Evolutionary conservation across 2,888 invertebrate species (phyloP).

Genomic region (Poecilus cupreus): DNA sequence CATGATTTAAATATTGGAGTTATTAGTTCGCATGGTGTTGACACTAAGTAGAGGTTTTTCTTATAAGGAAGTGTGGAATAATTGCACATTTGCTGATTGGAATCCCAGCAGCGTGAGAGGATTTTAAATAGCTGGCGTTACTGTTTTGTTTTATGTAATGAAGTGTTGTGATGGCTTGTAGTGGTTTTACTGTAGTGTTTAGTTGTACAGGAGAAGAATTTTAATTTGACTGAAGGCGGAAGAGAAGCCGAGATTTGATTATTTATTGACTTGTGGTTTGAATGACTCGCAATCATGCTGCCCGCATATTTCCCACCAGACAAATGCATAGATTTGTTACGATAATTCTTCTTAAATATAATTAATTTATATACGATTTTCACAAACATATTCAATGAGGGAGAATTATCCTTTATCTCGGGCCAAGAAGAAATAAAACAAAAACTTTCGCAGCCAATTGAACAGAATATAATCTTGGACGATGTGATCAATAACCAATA

Average conservation of each 20-base stretch:
- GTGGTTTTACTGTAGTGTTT: background rate
- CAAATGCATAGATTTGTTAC: too few species aligned
- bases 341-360: too few species aligned
- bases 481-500: too few species aligned
- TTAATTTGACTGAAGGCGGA: slow-evolving; percentile 12
- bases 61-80: slow-evolving; percentile 28
- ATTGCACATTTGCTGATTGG: background rate
- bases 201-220: background rate
- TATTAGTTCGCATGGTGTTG: background rate
- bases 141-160: slow-evolving; percentile 36
- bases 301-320: slow-evolving; percentile 13
- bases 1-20: slow-evolving; percentile 6
- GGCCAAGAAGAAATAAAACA: too few species aligned
- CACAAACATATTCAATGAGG: too few species aligned
- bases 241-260: slow-evolving; percentile 18
- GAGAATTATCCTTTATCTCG: too few species aligned
- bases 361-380: too few species aligned
- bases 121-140: slow-evolving; percentile 6
- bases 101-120: slow-evolving; percentile 4
- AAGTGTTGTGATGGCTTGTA: slow-evolving; percentile 6
- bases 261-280: slow-evolving; percentile 38
- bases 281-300: slow-evolving; percentile 5
- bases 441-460: too few species aligned
- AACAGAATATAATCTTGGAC: too few species aligned
- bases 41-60: slow-evolving; percentile 8